These are phyloP conservation scores for Panthera tigris DNA, from an alignment of 2,113 vertebrate genomes.

Conservation along the genomic window DNA sequence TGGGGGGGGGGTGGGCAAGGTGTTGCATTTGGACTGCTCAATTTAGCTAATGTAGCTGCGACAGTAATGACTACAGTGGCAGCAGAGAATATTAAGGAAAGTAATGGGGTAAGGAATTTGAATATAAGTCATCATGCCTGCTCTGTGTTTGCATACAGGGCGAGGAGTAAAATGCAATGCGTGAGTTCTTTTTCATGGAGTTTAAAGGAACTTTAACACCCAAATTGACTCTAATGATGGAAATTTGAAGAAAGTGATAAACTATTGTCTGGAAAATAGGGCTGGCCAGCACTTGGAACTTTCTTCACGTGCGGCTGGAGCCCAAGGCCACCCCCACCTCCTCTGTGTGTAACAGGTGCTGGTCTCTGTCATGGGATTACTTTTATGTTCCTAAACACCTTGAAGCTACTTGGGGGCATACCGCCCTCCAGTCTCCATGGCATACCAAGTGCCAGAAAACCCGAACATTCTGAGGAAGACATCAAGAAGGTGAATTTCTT, in stretches of 20 bases:
- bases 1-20: background rate
- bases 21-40: background rate
- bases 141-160: background rate
- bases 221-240: background rate
- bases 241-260: conserved; percentile 23
- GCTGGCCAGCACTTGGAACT: background rate
- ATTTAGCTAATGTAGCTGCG: conserved; percentile 15
- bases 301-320: background rate
- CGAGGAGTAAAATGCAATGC: background rate
- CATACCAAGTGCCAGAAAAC: background rate
- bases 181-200: background rate
- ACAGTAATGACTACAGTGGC: background rate
- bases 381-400: background rate
- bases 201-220: background rate
- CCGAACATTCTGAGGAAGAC: background rate
- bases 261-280: background rate
- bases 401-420: background rate
- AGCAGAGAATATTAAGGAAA: background rate
- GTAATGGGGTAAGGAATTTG: background rate
- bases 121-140: background rate
- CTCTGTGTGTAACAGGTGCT: background rate
- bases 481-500: background rate
- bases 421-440: background rate
- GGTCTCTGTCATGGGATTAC: background rate
- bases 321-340: background rate